Percentiles rank a stretch among this genome's conserved stretches.
phyloP scores from a whole-genome alignment of 2,888 invertebrate species.

The Epinotia demarniana region DNA sequence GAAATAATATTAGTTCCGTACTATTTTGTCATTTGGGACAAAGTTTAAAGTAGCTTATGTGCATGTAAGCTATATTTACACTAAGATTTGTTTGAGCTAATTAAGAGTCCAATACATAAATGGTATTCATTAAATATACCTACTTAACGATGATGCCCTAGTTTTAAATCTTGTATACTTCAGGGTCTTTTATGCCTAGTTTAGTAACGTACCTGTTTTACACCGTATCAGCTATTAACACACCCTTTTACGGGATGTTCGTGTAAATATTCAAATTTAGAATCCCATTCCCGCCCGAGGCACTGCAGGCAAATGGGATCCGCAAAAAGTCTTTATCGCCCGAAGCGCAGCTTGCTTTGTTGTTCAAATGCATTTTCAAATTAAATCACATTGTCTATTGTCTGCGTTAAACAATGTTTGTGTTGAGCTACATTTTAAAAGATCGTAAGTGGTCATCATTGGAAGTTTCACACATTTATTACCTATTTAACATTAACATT shows the following conservation, averaged over 20 bases:
- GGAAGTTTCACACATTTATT: conserved; percentile 19
- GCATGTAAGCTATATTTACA: too few relatives aligned
- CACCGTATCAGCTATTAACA: background rate
- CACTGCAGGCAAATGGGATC: conserved; percentile 18
- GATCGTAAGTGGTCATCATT: background rate
- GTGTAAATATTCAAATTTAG: conserved; percentile 35
- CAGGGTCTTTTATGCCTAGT: background rate
- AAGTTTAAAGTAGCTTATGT: too few relatives aligned
- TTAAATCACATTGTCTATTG: conserved; percentile 21
- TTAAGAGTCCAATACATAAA: too few relatives aligned
- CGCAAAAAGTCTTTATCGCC: conserved; percentile 15
- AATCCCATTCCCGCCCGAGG: conserved; percentile 15
- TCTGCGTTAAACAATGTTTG: background rate
- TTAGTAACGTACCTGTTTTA: background rate
- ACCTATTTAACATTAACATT: background rate
- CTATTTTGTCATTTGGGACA: too few relatives aligned
- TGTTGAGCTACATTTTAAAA: background rate
- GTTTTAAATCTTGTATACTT: background rate
- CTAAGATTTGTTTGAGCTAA: too few relatives aligned
- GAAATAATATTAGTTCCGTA: too few relatives aligned
- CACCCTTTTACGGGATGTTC: background rate
- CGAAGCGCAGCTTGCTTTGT: conserved; percentile 17
- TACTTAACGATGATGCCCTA: background rate
- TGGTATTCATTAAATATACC: too few relatives aligned
- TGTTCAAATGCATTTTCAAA: conserved; percentile 29